Conservation (phyloP, 2,113 vertebrate species). For the Aleadryas rufinucha region DNA sequence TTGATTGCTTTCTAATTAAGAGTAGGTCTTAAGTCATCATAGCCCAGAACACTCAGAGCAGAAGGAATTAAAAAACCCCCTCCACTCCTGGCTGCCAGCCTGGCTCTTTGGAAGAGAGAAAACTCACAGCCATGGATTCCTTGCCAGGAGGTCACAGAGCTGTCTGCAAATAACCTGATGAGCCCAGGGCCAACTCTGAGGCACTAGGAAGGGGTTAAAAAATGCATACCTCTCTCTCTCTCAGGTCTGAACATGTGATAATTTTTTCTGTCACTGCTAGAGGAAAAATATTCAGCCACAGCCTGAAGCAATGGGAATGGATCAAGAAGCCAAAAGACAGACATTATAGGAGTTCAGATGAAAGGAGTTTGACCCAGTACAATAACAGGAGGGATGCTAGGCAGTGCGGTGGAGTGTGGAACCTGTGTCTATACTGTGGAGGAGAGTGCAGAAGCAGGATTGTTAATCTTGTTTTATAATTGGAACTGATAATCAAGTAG, state of each 20-base stretch:
- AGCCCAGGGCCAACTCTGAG: not conserved
- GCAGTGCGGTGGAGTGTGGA: not conserved
- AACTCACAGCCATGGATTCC: not conserved
- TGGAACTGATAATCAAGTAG: not conserved
- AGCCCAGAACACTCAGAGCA: not conserved
- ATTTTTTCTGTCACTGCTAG: not conserved
- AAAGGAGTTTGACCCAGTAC: not conserved
- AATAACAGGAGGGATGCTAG: not conserved
- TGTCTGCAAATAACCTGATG: not conserved
- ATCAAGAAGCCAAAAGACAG: not conserved
- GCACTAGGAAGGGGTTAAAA: not conserved
- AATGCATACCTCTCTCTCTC: not conserved
- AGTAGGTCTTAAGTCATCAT: not conserved
- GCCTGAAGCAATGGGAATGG: not conserved
- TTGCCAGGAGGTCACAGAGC: not conserved
- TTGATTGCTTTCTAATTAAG: slow-evolving; percentile 26
- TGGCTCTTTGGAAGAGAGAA: not conserved
- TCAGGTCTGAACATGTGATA: not conserved
- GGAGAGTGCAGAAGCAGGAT: not conserved
- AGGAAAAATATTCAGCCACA: not conserved
- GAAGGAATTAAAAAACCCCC: not conserved
- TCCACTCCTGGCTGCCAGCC: not conserved
- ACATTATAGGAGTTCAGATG: not conserved
- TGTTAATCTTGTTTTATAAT: slow-evolving; percentile 8
- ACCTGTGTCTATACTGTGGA: not conserved